Evolutionary conservation across 2,888 invertebrate species (phyloP), one percentile per base, ranked within the genome.

Genomic region (Scelioninae gen. 2): DNA sequence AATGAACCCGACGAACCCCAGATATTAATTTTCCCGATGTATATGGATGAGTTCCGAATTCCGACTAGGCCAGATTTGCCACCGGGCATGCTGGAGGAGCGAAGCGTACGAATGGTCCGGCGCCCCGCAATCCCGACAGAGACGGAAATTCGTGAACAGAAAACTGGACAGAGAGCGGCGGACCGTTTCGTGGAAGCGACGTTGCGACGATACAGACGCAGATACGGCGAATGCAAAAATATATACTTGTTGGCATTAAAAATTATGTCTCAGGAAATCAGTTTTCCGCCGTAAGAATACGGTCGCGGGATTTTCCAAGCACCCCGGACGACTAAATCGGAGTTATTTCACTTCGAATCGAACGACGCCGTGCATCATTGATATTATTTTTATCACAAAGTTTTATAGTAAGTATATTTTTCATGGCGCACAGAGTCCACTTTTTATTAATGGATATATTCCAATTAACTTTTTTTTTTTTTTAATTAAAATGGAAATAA

Each of bases 21-120:
- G 81, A 83, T 84, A 85, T 85, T 84, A 84, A 85, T 85, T 85
- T 85, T 84, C 81, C 64, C 81, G 81, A 83, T 85, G 84, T 84
- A 83, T 85, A 85, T 85, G 83, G 82, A 84, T 84, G 85, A 85
- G 83, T 79, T 78, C 77, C 77, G 79, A 80, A 74, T 80, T 76
- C 74, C 63, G 73, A 77, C 81, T 81, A 78, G 76, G 78, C 77
- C 77, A 77, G 76, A 69, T 67, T 60, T 73, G 69, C 76, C 69
- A 64, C 63, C 52, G 64, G 63, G 43, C 55, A 39, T 52, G 33
- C 37, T 41, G 61, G 46, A 67, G 55, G 43, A 48, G 57, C 60
- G 48, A 46, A 43, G 64, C 7, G 39, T 31, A 57, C 35, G 67
- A 58, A 68, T 57, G 19, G 41, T 18, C 39, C 2, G 52, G 68